Evolutionary conservation across 2,888 invertebrate genomes (phyloP).

Genomic region (Drosophila bunnanda): DNA sequence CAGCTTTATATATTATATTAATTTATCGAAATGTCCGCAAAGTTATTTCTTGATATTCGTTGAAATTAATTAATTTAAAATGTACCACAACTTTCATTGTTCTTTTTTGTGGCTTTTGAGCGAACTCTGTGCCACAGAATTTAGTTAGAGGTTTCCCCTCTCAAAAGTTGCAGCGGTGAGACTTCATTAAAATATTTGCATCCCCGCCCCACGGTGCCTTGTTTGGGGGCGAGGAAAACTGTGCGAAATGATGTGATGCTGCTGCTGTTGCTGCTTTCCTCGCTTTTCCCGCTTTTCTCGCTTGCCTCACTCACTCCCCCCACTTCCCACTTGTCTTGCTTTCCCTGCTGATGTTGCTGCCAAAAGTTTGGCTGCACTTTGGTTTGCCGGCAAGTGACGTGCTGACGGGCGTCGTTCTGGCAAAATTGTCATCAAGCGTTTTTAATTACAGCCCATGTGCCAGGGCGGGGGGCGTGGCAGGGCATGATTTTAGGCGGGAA

Average conservation of each 20-base stretch:
- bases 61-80: constrained; percentile 23
- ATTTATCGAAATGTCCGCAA: neutral
- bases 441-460: constrained; percentile 64
- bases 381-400: constrained; percentile 49
- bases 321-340: constrained; percentile 2
- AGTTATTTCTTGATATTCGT: neutral
- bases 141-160: constrained; percentile 30
- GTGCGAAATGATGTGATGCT: constrained; percentile 39
- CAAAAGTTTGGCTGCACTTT: constrained; percentile 60
- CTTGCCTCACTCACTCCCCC: no score
- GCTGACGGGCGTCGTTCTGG: constrained; percentile 58
- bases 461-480: constrained; percentile 2
- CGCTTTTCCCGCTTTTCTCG: constrained; percentile 21
- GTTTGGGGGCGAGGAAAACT: constrained; percentile 27
- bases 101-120: neutral
- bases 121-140: constrained; percentile 23
- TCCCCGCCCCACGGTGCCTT: constrained; percentile 46
- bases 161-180: constrained; percentile 37
- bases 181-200: constrained; percentile 41
- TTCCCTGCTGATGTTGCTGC: constrained; percentile 19
- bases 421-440: constrained; percentile 79
- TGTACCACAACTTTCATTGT: constrained; percentile 9
- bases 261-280: constrained; percentile 31
- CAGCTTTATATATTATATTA: no score
- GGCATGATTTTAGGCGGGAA: neutral